Evolutionary conservation across 1,140 invertebrate species (phyloP).

Genomic region (Papilio xuthus): DNA sequence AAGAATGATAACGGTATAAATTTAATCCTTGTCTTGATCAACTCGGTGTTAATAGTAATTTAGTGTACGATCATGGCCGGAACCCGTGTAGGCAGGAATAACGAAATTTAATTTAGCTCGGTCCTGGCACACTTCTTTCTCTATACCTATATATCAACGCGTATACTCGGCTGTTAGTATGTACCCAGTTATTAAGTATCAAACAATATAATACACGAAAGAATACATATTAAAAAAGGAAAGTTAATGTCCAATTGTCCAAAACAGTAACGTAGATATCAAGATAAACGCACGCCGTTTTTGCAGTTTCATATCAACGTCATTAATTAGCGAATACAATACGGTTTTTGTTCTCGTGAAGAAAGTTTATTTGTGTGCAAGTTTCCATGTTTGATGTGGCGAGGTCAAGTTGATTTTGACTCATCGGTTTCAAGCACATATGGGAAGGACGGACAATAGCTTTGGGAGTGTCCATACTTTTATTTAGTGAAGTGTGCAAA

Average conservation of each 20-base stretch:
- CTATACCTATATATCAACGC: not conserved
- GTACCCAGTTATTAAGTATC: not conserved
- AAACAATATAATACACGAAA: not conserved
- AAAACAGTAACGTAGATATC: not conserved
- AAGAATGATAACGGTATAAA: too few relatives aligned
- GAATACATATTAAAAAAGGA: constrained; percentile 6
- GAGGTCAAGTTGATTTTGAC: constrained; percentile 55
- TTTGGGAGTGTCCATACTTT: constrained; percentile 19
- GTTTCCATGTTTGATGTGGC: constrained; percentile 59
- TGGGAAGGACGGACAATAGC: constrained; percentile 42
- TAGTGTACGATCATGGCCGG: too few relatives aligned
- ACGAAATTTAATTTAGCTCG: too few relatives aligned
- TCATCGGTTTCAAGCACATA: constrained; percentile 56
- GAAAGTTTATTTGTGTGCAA: constrained; percentile 54
- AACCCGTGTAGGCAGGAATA: too few relatives aligned
- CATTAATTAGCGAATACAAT: constrained; percentile 23
- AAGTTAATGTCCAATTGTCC: constrained; percentile 8
- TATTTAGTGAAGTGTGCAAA: not conserved
- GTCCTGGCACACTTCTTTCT: not conserved
- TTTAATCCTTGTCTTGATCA: too few relatives aligned
- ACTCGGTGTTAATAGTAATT: too few relatives aligned
- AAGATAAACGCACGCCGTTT: not conserved
- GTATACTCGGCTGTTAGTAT: not conserved
- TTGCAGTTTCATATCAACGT: not conserved
- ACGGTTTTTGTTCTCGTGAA: constrained; percentile 39